Percentiles rank a stretch among this genome's conserved stretches.
Evolutionary conservation across 2,888 invertebrate species (phyloP).

Genomic region (Lithophane socia): DNA sequence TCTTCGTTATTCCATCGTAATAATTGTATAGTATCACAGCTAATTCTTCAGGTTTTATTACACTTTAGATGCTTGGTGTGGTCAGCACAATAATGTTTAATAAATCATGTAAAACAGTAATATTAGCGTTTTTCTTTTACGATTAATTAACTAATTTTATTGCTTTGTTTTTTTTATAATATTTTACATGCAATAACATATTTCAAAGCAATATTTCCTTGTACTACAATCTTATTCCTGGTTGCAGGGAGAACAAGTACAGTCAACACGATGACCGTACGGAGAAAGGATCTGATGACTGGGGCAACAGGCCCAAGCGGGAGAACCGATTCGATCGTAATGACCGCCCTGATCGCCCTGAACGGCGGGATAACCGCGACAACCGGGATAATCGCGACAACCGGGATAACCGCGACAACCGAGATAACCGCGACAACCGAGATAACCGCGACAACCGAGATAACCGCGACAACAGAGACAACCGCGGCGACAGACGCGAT

Average conservation of each 20-base stretch:
- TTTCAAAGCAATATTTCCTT: neutral
- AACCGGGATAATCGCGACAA: conserved; percentile 50
- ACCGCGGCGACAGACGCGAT: conserved; percentile 68
- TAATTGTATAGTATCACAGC: conserved; percentile 45
- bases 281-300: conserved; percentile 75
- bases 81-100: conserved; percentile 61
- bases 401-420: conserved; percentile 54
- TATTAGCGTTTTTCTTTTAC: neutral
- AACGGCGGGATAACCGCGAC: conserved; percentile 52
- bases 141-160: conserved; percentile 36
- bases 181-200: conserved; percentile 40
- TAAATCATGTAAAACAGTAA: conserved; percentile 23
- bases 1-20: conserved; percentile 58
- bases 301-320: conserved; percentile 70
- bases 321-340: conserved; percentile 57
- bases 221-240: conserved; percentile 16
- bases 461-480: conserved; percentile 53
- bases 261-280: conserved; percentile 76
- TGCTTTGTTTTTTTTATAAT: conserved; percentile 49
- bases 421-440: conserved; percentile 51
- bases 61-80: conserved; percentile 75
- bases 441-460: conserved; percentile 63
- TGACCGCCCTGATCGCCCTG: conserved; percentile 61
- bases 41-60: conserved; percentile 49
- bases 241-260: conserved; percentile 71